Evolutionary conservation across 2,797 vertebrate genomes (phyloP).

Genomic region (Crotalus adamanteus): DNA sequence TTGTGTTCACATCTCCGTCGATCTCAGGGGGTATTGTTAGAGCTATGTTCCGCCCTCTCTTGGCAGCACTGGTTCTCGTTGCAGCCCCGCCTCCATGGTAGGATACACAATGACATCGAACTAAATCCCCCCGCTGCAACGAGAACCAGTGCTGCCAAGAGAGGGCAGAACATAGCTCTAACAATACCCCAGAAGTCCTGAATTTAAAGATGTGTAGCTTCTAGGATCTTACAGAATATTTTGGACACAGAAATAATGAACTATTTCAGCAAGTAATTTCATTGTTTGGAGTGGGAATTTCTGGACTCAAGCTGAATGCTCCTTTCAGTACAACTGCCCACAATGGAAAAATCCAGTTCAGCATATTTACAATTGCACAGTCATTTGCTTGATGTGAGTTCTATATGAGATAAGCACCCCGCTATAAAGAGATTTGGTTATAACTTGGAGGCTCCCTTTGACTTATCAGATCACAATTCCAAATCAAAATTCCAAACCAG

Average conservation of each 20-base stretch:
- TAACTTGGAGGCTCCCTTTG: neutral
- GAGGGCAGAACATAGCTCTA: too few relatives aligned
- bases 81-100: too few relatives aligned
- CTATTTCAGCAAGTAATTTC: neutral
- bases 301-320: neutral
- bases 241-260: neutral
- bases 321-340: neutral
- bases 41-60: too few relatives aligned
- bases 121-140: too few relatives aligned
- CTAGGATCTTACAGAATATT: neutral
- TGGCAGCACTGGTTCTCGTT: too few relatives aligned
- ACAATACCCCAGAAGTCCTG: neutral
- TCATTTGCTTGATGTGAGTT: neutral
- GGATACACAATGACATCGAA: too few relatives aligned
- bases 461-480: neutral
- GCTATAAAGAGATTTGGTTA: neutral
- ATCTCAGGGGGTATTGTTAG: too few relatives aligned
- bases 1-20: too few relatives aligned
- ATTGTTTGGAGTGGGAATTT: neutral
- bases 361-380: neutral
- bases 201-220: neutral
- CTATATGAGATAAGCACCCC: neutral
- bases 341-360: neutral
- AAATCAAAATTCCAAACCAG: neutral
- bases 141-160: too few relatives aligned